Evolutionary conservation across 2,888 invertebrate species (phyloP).

Genomic region (Glyphotaelius pellucidus): DNA sequence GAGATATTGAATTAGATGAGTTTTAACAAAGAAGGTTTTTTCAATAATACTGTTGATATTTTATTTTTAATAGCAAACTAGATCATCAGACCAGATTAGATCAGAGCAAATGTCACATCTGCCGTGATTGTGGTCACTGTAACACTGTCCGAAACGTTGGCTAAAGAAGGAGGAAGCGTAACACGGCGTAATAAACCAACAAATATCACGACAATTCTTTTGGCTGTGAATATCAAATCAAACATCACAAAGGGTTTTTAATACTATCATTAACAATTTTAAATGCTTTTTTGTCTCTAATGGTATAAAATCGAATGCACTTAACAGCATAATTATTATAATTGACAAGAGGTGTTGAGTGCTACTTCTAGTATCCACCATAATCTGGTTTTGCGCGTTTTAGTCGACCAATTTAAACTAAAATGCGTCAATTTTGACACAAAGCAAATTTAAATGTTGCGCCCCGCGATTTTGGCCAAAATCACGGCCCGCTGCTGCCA

Average conservation of each 20-base stretch:
- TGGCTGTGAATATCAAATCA: no score
- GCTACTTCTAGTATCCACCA: background rate
- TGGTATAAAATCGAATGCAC: background rate
- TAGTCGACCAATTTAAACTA: background rate
- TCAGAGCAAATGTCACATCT: no score
- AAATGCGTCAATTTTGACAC: background rate
- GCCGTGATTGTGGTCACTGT: no score
- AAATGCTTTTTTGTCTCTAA: background rate
- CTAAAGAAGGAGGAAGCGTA: no score
- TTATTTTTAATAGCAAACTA: no score
- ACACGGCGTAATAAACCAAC: no score
- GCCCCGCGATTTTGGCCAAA: background rate
- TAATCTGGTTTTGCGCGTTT: background rate
- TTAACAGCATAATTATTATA: background rate
- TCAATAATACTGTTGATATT: no score
- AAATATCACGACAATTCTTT: background rate
- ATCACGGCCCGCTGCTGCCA: background rate
- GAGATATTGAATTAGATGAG: no score
- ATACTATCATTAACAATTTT: background rate
- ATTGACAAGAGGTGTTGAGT: background rate
- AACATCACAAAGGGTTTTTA: background rate
- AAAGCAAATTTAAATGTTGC: background rate
- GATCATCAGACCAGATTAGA: no score
- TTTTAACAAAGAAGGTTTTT: no score
- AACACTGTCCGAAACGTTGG: no score